Conservation (phyloP, 2,888 invertebrate genomes). For the Hypena proboscidalis region DNA sequence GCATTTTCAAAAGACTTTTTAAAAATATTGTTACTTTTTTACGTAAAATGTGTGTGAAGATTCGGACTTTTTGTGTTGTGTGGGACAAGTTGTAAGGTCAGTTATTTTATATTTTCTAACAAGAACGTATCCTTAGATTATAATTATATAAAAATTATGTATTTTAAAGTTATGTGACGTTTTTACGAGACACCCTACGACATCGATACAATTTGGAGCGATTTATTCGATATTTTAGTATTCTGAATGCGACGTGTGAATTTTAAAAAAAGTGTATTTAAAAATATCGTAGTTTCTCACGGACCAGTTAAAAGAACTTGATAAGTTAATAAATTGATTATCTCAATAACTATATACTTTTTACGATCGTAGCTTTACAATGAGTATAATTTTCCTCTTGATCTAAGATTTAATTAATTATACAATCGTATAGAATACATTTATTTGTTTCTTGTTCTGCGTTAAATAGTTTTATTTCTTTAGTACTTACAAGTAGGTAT, state of each 20-base stretch:
- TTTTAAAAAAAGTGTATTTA: no score
- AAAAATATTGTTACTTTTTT: constrained; percentile 13
- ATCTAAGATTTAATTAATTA: neutral
- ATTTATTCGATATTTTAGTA: neutral
- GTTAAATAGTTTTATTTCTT: no score
- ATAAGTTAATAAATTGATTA: no score
- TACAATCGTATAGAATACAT: neutral
- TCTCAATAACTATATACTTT: neutral
- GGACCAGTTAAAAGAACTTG: no score
- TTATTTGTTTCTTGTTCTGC: no score
- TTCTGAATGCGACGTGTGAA: no score
- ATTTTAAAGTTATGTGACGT: neutral
- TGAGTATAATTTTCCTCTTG: constrained; percentile 2
- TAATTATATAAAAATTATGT: neutral
- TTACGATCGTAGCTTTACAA: constrained; percentile 6
- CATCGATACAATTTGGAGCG: neutral
- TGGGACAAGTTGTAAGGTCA: constrained; percentile 29
- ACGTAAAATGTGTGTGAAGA: constrained; percentile 33
- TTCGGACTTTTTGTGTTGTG: constrained; percentile 38
- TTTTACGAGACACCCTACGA: constrained; percentile 9
- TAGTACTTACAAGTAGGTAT: no score
- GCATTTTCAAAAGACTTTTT: constrained; percentile 25
- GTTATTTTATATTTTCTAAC: constrained; percentile 19
- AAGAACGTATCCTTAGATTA: neutral
- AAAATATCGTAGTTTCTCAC: no score